Conservation (phyloP, 2,797 vertebrate species). For the Sciurus vulgaris region DNA sequence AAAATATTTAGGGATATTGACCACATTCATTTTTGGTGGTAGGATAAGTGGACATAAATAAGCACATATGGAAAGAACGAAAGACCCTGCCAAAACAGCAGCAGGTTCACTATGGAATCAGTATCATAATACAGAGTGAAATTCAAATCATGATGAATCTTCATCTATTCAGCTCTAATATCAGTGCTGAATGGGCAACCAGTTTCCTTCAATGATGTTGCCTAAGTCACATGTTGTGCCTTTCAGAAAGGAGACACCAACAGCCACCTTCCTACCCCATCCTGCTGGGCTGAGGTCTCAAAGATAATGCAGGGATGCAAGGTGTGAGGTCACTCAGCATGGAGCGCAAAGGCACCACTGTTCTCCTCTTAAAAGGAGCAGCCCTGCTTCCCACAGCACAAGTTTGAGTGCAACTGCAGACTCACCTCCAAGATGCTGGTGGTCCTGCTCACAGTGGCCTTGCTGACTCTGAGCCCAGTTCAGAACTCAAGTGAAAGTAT, state of each 20-base stretch:
- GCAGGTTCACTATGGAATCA: not conserved
- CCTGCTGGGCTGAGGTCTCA: not conserved
- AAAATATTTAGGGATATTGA: not conserved
- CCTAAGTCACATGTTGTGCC: not conserved
- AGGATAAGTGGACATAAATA: not conserved
- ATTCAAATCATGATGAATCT: not conserved
- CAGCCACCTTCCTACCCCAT: not conserved
- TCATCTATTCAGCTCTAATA: not conserved
- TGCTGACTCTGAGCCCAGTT: conserved; percentile 31
- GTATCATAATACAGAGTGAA: not conserved
- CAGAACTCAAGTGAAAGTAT: not conserved
- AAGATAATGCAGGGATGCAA: not conserved
- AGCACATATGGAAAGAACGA: not conserved
- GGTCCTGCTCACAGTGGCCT: not conserved
- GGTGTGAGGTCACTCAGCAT: not conserved
- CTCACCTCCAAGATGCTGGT: conserved; percentile 39
- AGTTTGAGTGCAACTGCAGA: not conserved
- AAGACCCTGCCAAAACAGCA: too few relatives aligned
- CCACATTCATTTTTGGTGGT: not conserved
- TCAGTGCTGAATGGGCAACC: not conserved
- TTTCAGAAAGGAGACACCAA: not conserved
- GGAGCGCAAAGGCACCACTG: not conserved
- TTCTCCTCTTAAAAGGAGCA: not conserved
- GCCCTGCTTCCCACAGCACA: not conserved
- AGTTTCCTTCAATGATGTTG: not conserved